Evolutionary conservation across 1,140 invertebrate species (phyloP), one percentile per base, ranked within the genome.

Genomic region (Plutomurus gul): DNA sequence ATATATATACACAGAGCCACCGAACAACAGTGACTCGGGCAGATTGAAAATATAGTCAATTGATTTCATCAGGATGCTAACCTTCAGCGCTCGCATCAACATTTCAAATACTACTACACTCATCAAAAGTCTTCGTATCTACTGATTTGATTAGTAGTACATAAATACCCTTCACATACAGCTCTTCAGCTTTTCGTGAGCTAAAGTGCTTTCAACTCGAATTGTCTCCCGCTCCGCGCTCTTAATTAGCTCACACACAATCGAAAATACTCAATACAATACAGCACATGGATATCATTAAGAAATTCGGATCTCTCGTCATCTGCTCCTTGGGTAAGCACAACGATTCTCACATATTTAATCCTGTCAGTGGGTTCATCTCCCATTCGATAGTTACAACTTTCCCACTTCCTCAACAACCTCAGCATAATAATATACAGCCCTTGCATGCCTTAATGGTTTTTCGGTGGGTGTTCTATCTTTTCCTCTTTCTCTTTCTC

Each of bases 281-380:
- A 47, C 39, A 27, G 18, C 51, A 51, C 49, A 78, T 79, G 77
- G 77, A 79, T 74, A 74, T 79, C 49, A 60, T 79, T 36, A 51
- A 60, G 27, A 79, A 75, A 65, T 43, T 79, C 47, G 77, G 77
- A 79, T 73, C 77, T 43, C 77, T 79, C 33, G 36, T 79, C 47
- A 79, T 79, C 36, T 79, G 70, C 77, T 79, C 77, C 27, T 75
- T 79, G 56, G 77, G 77, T 79, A 79, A 79, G 70, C 18, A 1
- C 39, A 73, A 36, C 25, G 20, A 51, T 51, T 16, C n/a, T 20
- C 10, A 30, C 56, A 33, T 22, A 18, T 51, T 51, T 51, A 20
- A 22, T 73, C n/a, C n/a, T n/a, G n/a, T n/a, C n/a, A n/a, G n/a
- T n/a, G n/a, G n/a, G n/a, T n/a, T n/a, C n/a, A n/a, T n/a, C n/a